Evolutionary conservation across 1,140 invertebrate species (phyloP), one percentile per base, ranked within the genome.

Genomic region (Pseudomyrmex flavicornis): DNA sequence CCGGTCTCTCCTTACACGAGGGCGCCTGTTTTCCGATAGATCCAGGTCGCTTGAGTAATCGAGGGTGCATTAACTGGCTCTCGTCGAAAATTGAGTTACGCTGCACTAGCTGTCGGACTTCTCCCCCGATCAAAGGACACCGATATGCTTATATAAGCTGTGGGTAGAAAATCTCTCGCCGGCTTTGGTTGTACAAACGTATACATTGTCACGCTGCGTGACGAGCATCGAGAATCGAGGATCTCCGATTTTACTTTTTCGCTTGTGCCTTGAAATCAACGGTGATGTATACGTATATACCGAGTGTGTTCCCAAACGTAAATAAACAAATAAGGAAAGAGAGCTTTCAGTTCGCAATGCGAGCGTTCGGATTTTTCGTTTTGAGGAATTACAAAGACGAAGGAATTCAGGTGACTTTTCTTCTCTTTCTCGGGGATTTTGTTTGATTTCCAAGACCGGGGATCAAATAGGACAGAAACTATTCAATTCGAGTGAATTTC

Each of bases 21-120:
- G 80, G 68, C 56, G 73, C 44, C 35, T 65, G 83, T 83, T 87
- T 87, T 87, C 73, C 73, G 73, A 83, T 87, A 88, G 87, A 88
- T 88, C 79, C 85, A 84, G 82, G 73, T 88, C 86, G 76, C 82
- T 79, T 82, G 87, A 88, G 86, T 87, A 88, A 88, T 85, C 76
- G 86, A 88, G 86, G 58, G 70, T 85, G 76, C 75, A 88, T 88
- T 88, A 88, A 88, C 75, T 72, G 73, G 82, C 76, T 88, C 86
- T 85, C 59, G 63, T 75, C 83, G 87, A 88, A 85, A 88, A 88
- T 88, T 84, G 86, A 88, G 76, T 88, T 88, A 88, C 86, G 56
- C 61, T 26, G 2, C 76, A 52, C 56, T 72, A 82, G 86, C 50
- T 77, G 35, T 52, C 13, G 35, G 20, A 35, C 35, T 54, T 66